phyloP scores from a whole-genome alignment of 2,113 vertebrate genomes.

The Paradoxurus hermaphroditus region DNA sequence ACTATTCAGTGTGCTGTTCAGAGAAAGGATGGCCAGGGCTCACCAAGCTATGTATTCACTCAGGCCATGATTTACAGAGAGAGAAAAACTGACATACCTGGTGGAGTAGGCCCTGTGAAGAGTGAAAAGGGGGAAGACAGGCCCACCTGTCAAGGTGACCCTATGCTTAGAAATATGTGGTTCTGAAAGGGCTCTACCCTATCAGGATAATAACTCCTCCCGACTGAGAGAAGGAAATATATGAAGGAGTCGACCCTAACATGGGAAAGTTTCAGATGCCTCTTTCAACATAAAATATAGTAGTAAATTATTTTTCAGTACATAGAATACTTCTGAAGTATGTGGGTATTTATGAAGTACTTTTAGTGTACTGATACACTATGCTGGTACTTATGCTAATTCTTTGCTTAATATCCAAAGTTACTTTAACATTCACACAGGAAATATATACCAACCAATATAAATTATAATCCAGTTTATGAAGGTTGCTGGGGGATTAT shows the following conservation, averaged over 20 bases:
- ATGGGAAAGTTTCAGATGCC: neutral
- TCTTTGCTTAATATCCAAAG: neutral
- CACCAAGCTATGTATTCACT: fast-evolving
- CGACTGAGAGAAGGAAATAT: neutral
- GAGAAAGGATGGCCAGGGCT: neutral
- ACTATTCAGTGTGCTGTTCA: neutral
- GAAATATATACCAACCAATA: neutral
- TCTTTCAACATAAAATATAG: neutral
- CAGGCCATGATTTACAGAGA: neutral
- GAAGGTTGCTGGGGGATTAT: neutral
- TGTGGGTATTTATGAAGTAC: neutral
- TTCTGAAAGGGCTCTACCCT: neutral
- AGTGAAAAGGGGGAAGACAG: neutral
- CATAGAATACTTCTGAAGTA: neutral
- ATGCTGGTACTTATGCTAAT: neutral
- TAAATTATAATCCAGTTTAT: neutral
- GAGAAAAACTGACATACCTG: neutral
- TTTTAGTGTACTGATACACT: neutral
- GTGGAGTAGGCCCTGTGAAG: neutral
- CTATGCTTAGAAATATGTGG: neutral
- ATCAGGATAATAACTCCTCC: neutral
- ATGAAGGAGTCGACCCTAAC: neutral
- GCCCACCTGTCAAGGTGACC: neutral
- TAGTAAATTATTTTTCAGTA: neutral
- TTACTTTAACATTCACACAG: neutral